Evolutionary conservation across 2,797 vertebrate genomes (phyloP).

Genomic region (Xiphophorus birchmanni): DNA sequence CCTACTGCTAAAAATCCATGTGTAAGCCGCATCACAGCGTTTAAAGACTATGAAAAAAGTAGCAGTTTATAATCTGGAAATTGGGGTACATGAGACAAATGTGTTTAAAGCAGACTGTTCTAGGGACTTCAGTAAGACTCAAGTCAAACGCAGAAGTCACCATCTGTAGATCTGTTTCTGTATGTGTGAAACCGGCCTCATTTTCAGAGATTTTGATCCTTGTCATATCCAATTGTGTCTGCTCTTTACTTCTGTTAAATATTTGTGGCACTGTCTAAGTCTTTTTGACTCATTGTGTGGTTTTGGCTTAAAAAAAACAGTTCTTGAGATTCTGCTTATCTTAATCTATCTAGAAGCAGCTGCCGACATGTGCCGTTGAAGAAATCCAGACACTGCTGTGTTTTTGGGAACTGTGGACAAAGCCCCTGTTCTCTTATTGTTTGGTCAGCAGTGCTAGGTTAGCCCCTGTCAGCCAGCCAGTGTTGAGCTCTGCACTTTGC

Average conservation of each 20-base stretch:
- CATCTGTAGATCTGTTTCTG: background rate
- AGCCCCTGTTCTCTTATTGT: slow-evolving; percentile 73
- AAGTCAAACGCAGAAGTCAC: background rate
- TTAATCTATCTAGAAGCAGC: slow-evolving; percentile 26
- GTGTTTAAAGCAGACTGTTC: background rate
- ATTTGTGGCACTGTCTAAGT: background rate
- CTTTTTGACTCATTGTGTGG: background rate
- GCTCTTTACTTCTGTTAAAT: background rate
- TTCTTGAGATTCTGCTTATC: slow-evolving; percentile 5
- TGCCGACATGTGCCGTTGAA: slow-evolving; percentile 47
- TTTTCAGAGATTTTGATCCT: background rate
- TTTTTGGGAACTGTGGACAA: slow-evolving; percentile 46
- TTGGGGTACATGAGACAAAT: background rate
- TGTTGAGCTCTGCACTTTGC: slow-evolving; percentile 82
- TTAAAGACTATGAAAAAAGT: too few relatives aligned
- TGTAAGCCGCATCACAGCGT: too few relatives aligned
- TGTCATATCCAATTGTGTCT: background rate
- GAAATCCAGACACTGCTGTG: slow-evolving; percentile 39
- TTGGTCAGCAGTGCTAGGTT: slow-evolving; percentile 79
- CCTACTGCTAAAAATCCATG: too few relatives aligned
- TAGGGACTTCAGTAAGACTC: background rate
- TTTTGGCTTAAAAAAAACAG: background rate
- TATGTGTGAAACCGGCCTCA: background rate
- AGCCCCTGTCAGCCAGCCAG: slow-evolving; percentile 77
- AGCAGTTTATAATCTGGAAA: too few relatives aligned